Evolutionary conservation across 2,888 invertebrate genomes (phyloP).

Genomic region (Theretra japonica): DNA sequence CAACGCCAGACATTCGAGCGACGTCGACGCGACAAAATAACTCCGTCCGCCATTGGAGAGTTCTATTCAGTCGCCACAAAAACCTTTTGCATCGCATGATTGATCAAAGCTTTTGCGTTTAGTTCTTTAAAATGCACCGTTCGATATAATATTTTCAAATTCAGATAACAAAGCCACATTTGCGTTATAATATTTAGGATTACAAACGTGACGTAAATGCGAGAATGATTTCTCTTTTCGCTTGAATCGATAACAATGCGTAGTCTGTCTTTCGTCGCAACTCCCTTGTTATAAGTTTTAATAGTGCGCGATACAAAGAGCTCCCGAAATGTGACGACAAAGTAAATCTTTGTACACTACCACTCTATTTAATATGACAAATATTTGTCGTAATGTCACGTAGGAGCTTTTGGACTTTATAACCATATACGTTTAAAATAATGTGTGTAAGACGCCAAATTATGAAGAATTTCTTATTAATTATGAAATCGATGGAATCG

Average conservation of each 20-base stretch:
- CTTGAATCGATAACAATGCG: slow-evolving; percentile 55
- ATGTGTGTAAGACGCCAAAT: background rate
- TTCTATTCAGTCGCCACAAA: slow-evolving; percentile 76
- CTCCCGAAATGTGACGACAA: slow-evolving; percentile 56
- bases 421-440: background rate
- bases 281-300: slow-evolving; percentile 80
- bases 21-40: slow-evolving; percentile 71
- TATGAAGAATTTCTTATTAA: background rate
- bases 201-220: slow-evolving; percentile 46
- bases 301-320: slow-evolving; percentile 71
- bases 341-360: slow-evolving; percentile 48
- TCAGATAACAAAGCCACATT: slow-evolving; percentile 23
- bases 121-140: slow-evolving; percentile 68
- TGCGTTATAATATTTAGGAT: slow-evolving; percentile 27
- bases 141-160: slow-evolving; percentile 36
- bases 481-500: slow-evolving; percentile 34
- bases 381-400: slow-evolving; percentile 24
- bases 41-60: slow-evolving; percentile 63
- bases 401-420: background rate
- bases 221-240: slow-evolving; percentile 48
- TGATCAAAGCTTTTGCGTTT: slow-evolving; percentile 77
- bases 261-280: slow-evolving; percentile 54
- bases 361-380: slow-evolving; percentile 41
- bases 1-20: slow-evolving; percentile 62
- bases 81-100: slow-evolving; percentile 78